These are phyloP conservation scores for Myodes glareolus DNA, from an alignment of 2,113 vertebrate genomes.

Conservation along the genomic window DNA sequence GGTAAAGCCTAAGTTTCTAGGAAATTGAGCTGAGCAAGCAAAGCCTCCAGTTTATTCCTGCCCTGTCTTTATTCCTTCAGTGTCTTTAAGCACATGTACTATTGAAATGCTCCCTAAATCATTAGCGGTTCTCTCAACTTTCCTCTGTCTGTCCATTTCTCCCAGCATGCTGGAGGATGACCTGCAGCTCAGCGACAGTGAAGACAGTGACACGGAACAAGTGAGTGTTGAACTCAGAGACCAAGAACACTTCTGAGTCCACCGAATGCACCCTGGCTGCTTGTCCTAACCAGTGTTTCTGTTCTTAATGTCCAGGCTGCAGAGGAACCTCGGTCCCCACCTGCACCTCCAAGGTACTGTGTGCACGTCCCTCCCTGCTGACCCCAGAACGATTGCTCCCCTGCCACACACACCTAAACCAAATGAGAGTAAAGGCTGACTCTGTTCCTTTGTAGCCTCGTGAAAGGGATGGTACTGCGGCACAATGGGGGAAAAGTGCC, in stretches of 20 bases:
- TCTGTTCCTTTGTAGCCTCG: neutral
- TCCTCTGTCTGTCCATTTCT: conserved; percentile 65
- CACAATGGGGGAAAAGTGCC: conserved; percentile 7
- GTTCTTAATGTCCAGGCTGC: conserved; percentile 83
- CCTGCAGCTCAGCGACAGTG: conserved; percentile 89
- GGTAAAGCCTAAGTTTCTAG: neutral
- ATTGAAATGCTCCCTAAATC: neutral
- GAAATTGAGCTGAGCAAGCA: neutral
- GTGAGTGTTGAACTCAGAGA: conserved; percentile 79
- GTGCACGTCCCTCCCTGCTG: neutral
- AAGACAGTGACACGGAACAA: conserved; percentile 86
- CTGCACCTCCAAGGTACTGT: conserved; percentile 87
- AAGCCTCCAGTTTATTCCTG: neutral
- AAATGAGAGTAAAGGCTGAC: neutral
- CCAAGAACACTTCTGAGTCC: conserved; percentile 62
- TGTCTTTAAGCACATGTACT: neutral
- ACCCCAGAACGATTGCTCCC: neutral
- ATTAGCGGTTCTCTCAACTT: neutral
- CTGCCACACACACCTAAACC: neutral
- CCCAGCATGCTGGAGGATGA: conserved; percentile 87
- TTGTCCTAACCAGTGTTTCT: conserved; percentile 78
- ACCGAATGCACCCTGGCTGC: neutral
- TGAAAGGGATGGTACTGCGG: neutral
- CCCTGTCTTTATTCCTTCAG: neutral
- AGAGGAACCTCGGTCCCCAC: conserved; percentile 84